Evolutionary conservation across 2,113 vertebrate genomes (phyloP).

Genomic region (Gymnogyps californianus): DNA sequence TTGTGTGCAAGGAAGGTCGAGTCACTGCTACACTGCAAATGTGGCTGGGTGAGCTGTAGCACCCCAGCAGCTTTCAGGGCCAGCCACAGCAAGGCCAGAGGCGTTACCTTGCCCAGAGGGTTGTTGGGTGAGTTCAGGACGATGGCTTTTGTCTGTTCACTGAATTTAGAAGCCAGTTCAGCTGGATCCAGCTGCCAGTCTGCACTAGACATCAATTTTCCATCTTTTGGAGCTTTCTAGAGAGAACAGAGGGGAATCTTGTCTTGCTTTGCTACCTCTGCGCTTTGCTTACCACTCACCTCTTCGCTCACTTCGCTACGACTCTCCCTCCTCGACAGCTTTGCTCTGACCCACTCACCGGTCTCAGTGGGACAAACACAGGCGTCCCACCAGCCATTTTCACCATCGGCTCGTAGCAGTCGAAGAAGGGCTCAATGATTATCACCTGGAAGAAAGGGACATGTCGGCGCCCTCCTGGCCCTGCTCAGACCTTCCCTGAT

Average conservation of each 20-base stretch:
- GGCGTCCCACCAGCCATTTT: constrained; percentile 87
- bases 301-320: neutral
- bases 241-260: neutral
- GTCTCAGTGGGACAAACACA: constrained; percentile 84
- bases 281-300: neutral
- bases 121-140: constrained; percentile 95
- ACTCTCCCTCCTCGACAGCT: neutral
- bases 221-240: constrained; percentile 69
- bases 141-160: constrained; percentile 83
- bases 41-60: neutral
- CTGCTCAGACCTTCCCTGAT: neutral
- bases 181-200: constrained; percentile 85
- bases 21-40: neutral
- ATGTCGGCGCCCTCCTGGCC: neutral
- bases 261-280: neutral
- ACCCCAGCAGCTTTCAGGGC: neutral
- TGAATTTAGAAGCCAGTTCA: constrained; percentile 89
- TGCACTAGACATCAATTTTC: constrained; percentile 73
- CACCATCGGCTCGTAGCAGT: constrained; percentile 93
- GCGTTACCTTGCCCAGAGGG: constrained; percentile 88
- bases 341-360: constrained; percentile 71
- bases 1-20: neutral
- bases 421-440: constrained; percentile 92
- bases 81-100: neutral
- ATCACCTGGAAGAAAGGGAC: constrained; percentile 81